Evolutionary conservation across 2,888 invertebrate genomes (phyloP).

Genomic region (Apodemia mormo): DNA sequence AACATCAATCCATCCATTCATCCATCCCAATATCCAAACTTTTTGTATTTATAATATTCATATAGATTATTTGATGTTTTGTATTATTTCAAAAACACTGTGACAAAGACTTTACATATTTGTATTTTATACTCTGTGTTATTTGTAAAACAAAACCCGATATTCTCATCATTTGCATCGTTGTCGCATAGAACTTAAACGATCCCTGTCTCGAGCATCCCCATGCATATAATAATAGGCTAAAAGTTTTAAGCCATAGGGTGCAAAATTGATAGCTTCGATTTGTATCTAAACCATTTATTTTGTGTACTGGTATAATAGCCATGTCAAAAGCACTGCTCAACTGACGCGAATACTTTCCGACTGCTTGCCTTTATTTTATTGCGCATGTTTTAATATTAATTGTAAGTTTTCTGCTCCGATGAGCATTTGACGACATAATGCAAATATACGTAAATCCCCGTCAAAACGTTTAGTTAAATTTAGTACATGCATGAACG

Average conservation of each 20-base stretch:
- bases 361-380: constrained; percentile 74
- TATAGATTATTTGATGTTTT: too few species aligned
- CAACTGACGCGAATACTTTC: constrained; percentile 71
- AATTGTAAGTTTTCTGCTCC: constrained; percentile 74
- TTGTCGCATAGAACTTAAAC: constrained; percentile 47
- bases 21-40: too few species aligned
- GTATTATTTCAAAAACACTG: neutral
- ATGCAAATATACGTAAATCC: constrained; percentile 55
- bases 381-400: constrained; percentile 79
- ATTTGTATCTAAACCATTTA: constrained; percentile 30
- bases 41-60: too few species aligned
- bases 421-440: constrained; percentile 42
- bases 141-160: constrained; percentile 50
- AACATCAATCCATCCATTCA: too few species aligned
- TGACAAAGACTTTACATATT: neutral
- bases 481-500: constrained; percentile 44
- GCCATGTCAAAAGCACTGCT: constrained; percentile 72
- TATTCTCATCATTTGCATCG: constrained; percentile 59
- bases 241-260: constrained; percentile 33
- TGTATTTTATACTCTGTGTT: constrained; percentile 25
- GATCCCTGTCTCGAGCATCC: constrained; percentile 39
- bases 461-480: constrained; percentile 61
- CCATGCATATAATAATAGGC: constrained; percentile 33
- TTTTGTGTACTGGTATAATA: constrained; percentile 55
- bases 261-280: constrained; percentile 34